Evolutionary conservation across 2,888 invertebrate species (phyloP), one percentile per base, ranked within the genome.

Genomic region (Sphaerophoria taeniata): DNA sequence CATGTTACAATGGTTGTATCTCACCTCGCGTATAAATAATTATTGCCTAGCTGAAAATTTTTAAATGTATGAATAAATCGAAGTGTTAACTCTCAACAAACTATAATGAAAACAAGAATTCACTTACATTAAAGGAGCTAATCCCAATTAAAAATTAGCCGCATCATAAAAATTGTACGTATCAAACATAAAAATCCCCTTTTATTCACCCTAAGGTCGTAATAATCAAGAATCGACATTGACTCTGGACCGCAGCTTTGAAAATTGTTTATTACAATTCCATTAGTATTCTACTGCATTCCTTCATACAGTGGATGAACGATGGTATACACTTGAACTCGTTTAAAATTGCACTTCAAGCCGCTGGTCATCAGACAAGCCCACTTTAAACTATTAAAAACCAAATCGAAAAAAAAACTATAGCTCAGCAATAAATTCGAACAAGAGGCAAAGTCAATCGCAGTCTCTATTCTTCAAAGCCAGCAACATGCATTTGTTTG

Each of bases 191-290:
- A 24, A 24, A 24, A 1, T 24, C 24, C 2, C 2, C 24, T 24
- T 24, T 24, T 24, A 24, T 24, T 24, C 24, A 24, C 24, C 24
- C 24, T 24, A 24, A 24, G 24, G 24, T 24, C 24, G 24, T 24
- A 24, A 24, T 24, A 24, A 24, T 24, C 24, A 24, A 24, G 24
- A 24, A 24, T 24, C 24, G 24, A 24, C 24, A 24, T 24, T 24
- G 24, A 24, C n/a, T 36, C 2, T 7, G 24, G 16, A 7, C 51
- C 55, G 49, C 5, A 56, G 34, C 34, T 63, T 69, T 56, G 24
- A 33, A 74, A 69, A 78, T 70, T 65, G 65, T 79, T 83, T 83
- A 74, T 83, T 83, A 79, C 79, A 83, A 71, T 79, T 79, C 79
- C 74, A 79, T 83, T 83, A 83, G 74, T 61, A 61, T 63, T 69